Evolutionary conservation across 2,113 vertebrate genomes (phyloP).

Genomic region (Gymnocephalus cernua): DNA sequence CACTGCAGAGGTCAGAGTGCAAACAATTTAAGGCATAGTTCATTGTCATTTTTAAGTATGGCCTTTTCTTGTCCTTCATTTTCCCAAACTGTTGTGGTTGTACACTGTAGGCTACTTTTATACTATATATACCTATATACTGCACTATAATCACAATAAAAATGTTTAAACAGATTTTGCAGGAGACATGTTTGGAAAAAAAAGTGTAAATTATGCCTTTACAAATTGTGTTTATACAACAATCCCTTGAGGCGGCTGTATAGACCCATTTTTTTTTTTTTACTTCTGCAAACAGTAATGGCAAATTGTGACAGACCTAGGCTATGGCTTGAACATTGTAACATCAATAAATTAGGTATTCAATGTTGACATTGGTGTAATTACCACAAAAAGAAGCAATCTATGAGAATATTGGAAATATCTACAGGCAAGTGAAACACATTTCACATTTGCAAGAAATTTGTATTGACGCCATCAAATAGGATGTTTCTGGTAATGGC

Average conservation of each 20-base stretch:
- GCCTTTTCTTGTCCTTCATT: not conserved
- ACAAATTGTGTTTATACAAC: not conserved
- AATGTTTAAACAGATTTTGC: not conserved
- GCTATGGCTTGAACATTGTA: conserved; percentile 7
- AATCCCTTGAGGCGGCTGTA: not conserved
- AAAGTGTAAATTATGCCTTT: not conserved
- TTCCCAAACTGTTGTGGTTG: not conserved
- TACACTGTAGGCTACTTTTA: not conserved
- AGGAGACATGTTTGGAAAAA: not conserved
- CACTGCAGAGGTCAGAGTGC: not conserved
- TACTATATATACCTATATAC: too few relatives aligned
- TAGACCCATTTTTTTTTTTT: not conserved
- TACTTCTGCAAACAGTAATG: not conserved
- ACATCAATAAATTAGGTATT: conserved; percentile 5
- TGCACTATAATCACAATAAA: not conserved
- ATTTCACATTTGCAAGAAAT: not conserved
- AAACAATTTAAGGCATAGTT: not conserved
- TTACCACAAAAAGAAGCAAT: not conserved
- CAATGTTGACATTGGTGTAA: not conserved
- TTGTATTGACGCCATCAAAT: not conserved
- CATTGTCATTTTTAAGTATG: not conserved
- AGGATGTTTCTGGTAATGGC: not conserved
- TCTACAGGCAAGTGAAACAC: not conserved
- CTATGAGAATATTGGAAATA: not conserved
- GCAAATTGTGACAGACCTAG: conserved; percentile 1